Evolutionary conservation across 2,888 invertebrate species (phyloP).

Genomic region (Minunthozetes semirufus): DNA sequence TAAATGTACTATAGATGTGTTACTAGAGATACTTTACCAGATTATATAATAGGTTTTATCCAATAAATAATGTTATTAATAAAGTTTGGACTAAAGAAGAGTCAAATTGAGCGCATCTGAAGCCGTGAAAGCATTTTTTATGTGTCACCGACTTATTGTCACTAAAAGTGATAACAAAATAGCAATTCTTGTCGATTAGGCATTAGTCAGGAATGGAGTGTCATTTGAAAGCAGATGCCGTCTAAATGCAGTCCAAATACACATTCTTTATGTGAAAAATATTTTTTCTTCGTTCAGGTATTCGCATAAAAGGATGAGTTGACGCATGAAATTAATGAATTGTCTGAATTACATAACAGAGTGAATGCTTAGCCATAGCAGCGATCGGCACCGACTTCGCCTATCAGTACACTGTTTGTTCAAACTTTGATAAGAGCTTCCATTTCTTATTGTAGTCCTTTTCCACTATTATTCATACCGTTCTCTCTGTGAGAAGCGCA

Average conservation of each 20-base stretch:
- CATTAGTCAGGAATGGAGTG: background rate
- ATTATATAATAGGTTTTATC: background rate
- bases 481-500: constrained; percentile 10
- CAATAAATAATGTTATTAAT: constrained; percentile 18
- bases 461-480: constrained; percentile 13
- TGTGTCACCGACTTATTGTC: background rate
- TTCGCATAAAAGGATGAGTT: constrained; percentile 24
- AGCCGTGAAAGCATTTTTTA: constrained; percentile 25
- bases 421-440: constrained; percentile 15
- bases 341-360: constrained; percentile 15
- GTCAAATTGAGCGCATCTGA: background rate
- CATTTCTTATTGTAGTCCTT: constrained; percentile 5
- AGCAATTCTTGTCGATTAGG: background rate
- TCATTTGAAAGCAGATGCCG: constrained; percentile 10
- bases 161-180: background rate
- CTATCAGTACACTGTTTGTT: background rate
- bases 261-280: background rate
- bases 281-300: background rate
- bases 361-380: background rate
- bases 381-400: background rate
- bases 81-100: background rate
- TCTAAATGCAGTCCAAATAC: background rate
- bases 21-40: too few relatives aligned
- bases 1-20: too few relatives aligned
- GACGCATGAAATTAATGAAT: constrained; percentile 27